Conservation (phyloP, 2,888 invertebrate species). For the Drosophila peninsularis region DNA sequence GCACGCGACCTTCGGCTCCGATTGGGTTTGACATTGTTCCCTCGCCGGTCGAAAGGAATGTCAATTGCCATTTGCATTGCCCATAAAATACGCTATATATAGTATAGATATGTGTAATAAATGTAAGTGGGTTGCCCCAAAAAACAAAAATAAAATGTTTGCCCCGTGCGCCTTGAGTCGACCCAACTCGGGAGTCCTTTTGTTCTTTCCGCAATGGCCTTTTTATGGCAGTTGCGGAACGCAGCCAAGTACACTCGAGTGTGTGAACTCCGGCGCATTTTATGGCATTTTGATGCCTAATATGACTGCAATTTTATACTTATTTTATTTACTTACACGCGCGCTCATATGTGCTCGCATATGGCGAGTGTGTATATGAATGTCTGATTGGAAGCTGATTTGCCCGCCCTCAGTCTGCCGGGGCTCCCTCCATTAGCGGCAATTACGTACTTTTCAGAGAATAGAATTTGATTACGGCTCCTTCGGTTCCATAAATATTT, state of each 20-base stretch:
- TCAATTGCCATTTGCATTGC: conserved; percentile 79
- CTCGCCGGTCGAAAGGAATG: conserved; percentile 55
- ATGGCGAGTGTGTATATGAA: conserved; percentile 35
- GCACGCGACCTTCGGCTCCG: conserved; percentile 60
- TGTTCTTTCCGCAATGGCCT: conserved; percentile 28
- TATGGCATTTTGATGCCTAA: conserved; percentile 77
- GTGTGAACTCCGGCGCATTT: conserved; percentile 65
- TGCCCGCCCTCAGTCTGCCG: not conserved
- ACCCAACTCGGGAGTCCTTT: conserved; percentile 14
- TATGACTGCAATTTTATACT: conserved; percentile 72
- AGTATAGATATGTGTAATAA: not conserved
- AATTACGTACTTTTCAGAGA: conserved; percentile 63
- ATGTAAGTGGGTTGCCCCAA: conserved; percentile 5
- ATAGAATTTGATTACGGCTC: conserved; percentile 64
- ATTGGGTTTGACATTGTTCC: conserved; percentile 74
- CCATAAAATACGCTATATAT: conserved; percentile 25
- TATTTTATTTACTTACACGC: conserved; percentile 70
- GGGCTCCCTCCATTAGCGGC: conserved; percentile 60
- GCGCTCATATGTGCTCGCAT: conserved; percentile 9
- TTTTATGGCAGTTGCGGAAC: conserved; percentile 53
- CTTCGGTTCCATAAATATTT: conserved; percentile 46
- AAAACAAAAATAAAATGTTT: conserved; percentile 20
- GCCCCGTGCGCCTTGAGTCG: conserved; percentile 20
- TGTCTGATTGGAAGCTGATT: conserved; percentile 54
- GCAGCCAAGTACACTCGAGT: conserved; percentile 68